Base-by-base conservation (phyloP, 2,113 vertebrate species). In the Nannobrachium achirus region DNA sequence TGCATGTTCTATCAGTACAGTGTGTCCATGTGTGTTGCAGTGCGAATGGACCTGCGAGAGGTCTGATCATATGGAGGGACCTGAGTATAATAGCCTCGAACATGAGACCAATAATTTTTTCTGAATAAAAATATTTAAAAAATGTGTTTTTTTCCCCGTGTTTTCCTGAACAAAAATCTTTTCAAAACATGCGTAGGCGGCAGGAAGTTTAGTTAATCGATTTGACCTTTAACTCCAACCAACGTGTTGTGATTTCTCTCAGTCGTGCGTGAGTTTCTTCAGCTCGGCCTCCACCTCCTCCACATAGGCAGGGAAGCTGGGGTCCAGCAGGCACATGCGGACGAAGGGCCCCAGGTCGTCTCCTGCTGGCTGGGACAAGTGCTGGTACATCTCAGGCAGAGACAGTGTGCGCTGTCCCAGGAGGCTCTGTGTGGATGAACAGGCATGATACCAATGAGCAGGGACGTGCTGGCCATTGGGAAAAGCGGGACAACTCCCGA, bases 1-100 rank as follows among this genome's bases (percentile, higher is more conserved):
- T 98, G 97, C 96, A 98, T 98, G 96, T 91, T n/a, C 81, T 89
- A 94, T 95, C 92, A 89, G 91, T 95, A 95, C 90, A 89, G 93
- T 96, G 93, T 96, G 93, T 94, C 76, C 72, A 84, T 90, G 88
- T 92, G 86, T 94, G 95, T 94, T 95, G 93, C 93, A 91, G 93
- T 96, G 95, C 93, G 94, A 94, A 95, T 68, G 90, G 92, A 89
- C 88, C 89, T 92, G 90, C 78, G 63, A 81, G 83, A 63, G 76
- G 83, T 67, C 86, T 81, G 85, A 79, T 33, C 3, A 33, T 33
- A 77, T 74, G 78, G 84, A 88, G 88, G 90, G 89, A 90, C 89
- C 87, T 90, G 88, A 91, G 83, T 88, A 88, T 89, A 87, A 33
- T 86, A 91, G 89, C 92, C 91, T 94, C 94, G 94, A 94, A 94